Evolutionary conservation across 2,888 invertebrate genomes (phyloP).

Genomic region (Schizaphis graminum): DNA sequence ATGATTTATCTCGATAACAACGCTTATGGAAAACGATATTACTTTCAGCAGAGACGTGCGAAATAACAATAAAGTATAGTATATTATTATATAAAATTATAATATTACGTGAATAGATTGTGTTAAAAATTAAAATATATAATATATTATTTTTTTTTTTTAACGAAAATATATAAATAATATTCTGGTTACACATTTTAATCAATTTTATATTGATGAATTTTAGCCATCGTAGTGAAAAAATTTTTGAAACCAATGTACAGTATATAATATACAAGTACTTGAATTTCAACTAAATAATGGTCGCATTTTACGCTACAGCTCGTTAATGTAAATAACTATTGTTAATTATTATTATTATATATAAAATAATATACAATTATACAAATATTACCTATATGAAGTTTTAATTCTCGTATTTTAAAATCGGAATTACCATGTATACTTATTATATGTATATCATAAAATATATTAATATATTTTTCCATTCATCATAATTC

Average conservation of each 20-base stretch:
- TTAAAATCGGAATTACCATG: background rate
- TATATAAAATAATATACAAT: background rate
- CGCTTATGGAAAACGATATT: constrained; percentile 4
- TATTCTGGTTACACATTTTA: background rate
- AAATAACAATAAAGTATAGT: background rate
- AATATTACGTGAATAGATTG: background rate
- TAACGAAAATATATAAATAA: background rate
- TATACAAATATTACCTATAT: too few relatives aligned
- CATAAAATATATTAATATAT: background rate
- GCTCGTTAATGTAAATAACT: background rate
- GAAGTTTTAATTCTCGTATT: background rate
- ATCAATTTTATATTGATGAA: background rate
- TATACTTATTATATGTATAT: background rate
- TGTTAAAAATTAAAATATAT: background rate
- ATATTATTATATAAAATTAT: background rate
- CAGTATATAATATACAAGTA: background rate
- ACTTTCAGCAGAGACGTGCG: background rate
- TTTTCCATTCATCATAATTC: background rate
- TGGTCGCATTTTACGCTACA: background rate
- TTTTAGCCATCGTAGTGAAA: background rate
- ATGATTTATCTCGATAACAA: constrained; percentile 12
- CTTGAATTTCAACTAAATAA: background rate
- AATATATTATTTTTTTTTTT: too few relatives aligned
- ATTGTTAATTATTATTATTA: background rate
- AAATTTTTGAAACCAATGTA: too few relatives aligned